Evolutionary conservation across 2,888 invertebrate species (phyloP).

Genomic region (Antheraea assamensis): DNA sequence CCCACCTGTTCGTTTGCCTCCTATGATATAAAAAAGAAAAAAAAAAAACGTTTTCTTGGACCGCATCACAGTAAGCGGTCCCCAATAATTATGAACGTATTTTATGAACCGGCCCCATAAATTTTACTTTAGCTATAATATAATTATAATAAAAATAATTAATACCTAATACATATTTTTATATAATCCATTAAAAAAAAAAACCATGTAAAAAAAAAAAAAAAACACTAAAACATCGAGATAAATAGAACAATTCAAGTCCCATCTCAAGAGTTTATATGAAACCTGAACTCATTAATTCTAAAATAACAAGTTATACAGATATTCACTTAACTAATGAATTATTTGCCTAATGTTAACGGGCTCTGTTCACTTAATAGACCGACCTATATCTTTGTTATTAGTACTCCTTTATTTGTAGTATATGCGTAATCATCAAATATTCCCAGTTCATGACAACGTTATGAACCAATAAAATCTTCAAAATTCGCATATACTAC

Average conservation of each 20-base stretch:
- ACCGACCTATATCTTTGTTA: conserved; percentile 2
- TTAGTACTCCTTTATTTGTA: not conserved
- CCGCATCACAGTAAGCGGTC: too few species aligned
- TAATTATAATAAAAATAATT: too few species aligned
- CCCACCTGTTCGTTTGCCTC: too few species aligned
- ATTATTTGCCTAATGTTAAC: not conserved
- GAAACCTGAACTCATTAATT: not conserved
- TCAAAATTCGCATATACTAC: not conserved
- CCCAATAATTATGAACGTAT: too few species aligned
- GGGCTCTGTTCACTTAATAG: not conserved
- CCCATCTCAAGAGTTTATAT: not conserved
- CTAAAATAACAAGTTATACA: not conserved
- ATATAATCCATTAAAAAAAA: too few species aligned
- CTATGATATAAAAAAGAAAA: too few species aligned
- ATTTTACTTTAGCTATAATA: too few species aligned
- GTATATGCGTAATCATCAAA: not conserved
- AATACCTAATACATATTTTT: too few species aligned
- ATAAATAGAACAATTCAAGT: not conserved
- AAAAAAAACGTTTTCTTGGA: too few species aligned
- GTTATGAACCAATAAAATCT: not conserved
- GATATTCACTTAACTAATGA: not conserved
- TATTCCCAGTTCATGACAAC: not conserved
- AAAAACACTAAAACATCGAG: too few species aligned
- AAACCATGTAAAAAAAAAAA: too few species aligned
- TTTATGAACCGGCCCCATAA: too few species aligned